Evolutionary conservation across 2,797 vertebrate species (phyloP), one percentile per base, ranked within the genome.

Genomic region (Glossophaga mutica): DNA sequence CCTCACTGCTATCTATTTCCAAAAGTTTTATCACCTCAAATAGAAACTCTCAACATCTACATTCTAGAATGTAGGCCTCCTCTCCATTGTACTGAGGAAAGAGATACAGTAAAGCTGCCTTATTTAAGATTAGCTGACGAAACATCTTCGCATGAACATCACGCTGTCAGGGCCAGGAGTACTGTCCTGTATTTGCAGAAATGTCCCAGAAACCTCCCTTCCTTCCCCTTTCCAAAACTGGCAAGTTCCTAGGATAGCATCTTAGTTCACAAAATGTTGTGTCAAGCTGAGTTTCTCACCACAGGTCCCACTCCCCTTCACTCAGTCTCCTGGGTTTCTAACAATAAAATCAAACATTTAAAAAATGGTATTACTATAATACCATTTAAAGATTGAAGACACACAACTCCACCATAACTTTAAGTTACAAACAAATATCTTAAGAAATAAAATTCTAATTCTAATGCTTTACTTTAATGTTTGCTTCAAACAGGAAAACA

Each of bases 381-480:
- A n/a, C 24, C 57, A 29, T 29, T 59, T 29, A 59, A 59, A 59
- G 26, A 34, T 46, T 37, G 67, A 94, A 93, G 44, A 81, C 9
- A 44, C 6, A 88, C 5, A 71, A 62, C 55, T 39, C 42, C 24
- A 59, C 37, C 22, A 44, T 57, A 81, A 87, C 68, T 78, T 52
- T 65, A 94, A 74, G 16, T 55, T 59, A 87, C 92, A 92, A 83
- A 92, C 42, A 57, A 90, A 62, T 12, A 68, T 0, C 1, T 37
- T 34, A 96, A 89, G 34, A 81, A 0, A 94, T 42, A 32, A 91
- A 0, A 0, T 84, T 77, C 11, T 67, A 59, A 91, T 67, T 73
- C 83, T 82, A 92, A 87, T 74, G 87, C 76, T 88, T 94, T 1
- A 87, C 87, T 96, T 92, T 88, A 97, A 97, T 74, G 89, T 97